Conservation (phyloP, 2,113 vertebrate species). For the Mystacornis crossleyi region DNA sequence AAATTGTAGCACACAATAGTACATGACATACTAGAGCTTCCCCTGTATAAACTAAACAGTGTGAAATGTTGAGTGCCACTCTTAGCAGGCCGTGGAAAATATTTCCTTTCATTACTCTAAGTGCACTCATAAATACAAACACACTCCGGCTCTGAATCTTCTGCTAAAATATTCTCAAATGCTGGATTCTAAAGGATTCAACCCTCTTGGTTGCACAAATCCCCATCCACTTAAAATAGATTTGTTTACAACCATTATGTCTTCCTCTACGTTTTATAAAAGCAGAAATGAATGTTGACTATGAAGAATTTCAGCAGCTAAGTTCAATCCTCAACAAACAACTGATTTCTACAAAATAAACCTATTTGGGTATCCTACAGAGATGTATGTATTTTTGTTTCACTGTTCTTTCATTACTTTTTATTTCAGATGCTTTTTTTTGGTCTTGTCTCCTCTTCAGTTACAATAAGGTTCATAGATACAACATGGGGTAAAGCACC, state of each 20-base stretch:
- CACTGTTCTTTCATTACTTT: background rate
- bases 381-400: background rate
- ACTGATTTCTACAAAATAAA: background rate
- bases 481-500: background rate
- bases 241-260: background rate
- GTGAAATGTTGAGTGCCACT: background rate
- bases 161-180: background rate
- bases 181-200: background rate
- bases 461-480: conserved; percentile 6
- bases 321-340: background rate
- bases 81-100: background rate
- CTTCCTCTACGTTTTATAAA: background rate
- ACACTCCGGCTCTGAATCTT: background rate
- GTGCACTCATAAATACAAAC: background rate
- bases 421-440: background rate
- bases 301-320: background rate
- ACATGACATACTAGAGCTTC: background rate
- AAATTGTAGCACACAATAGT: background rate
- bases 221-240: background rate
- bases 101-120: background rate
- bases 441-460: background rate
- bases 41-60: background rate
- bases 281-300: background rate
- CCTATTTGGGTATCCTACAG: background rate
- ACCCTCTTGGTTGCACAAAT: background rate